Evolutionary conservation across 2,113 vertebrate species (phyloP), one percentile per base, ranked within the genome.

Genomic region (Eulacestoma nigropectus): DNA sequence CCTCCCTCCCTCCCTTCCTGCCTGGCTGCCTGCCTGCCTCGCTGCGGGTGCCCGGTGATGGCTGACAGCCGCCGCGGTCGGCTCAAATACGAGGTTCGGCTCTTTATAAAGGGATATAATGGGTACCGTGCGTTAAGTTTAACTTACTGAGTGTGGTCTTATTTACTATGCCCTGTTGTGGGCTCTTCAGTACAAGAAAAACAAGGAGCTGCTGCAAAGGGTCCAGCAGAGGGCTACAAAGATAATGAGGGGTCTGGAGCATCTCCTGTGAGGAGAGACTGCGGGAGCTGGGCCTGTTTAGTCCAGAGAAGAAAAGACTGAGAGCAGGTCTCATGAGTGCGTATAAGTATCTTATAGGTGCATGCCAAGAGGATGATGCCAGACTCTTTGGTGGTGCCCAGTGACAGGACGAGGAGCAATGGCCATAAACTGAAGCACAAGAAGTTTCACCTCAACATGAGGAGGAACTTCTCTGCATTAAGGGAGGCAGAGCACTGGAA

Each of bases 81-180:
- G 27, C 42, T 26, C 1, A 20, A 55, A 7, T 4, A 4, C 16
- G 17, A 33, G 4, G 42, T n/a, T 16, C 8, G 39, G 6, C 50
- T 7, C 29, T 12, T 46, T 29, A 3, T 16, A 0, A 33, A 29
- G 27, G 33, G 19, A 4, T 32, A 3, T 9, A 16, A 5, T 37
- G 42, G 57, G 15, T 35, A 4, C 74, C 3, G 13, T 29, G 69
- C 33, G 1, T 27, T 13, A 41, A 27, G 3, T 4, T 33, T 17
- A 50, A 30, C 19, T 41, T 27, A 1, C 0, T 6, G 27, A 41
- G 20, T 10, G 15, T 13, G 23, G 8, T 12, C 6, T 23, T 29
- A 1, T 21, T 39, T 52, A 13, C 5, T 64, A 1, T 56, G 35
- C 12, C 13, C 25, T 76, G 30, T 53, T 68, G 5, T 60, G 46